Percentiles rank a stretch among this genome's conserved stretches.
These are phyloP conservation scores for Protonibea diacanthus DNA, from an alignment of 2,797 vertebrate species.

Conservation along the genomic window DNA sequence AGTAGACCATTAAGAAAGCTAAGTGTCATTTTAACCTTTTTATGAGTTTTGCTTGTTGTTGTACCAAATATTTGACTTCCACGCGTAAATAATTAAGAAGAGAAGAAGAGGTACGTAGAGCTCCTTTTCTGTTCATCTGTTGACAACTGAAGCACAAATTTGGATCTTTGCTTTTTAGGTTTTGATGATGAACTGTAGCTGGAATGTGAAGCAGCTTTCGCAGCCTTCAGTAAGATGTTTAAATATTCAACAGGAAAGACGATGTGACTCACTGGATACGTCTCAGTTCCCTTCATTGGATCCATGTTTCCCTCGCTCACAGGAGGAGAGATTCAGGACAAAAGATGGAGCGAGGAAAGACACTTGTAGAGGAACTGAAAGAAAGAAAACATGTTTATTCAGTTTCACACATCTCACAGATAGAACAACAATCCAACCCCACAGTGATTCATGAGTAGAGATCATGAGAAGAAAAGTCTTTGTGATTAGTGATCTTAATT, in stretches of 20 bases:
- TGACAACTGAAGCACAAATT: conserved; percentile 67
- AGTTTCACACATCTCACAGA: too few species aligned
- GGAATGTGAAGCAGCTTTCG: conserved; percentile 23
- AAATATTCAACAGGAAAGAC: conserved; percentile 12
- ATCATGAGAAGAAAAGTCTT: too few species aligned
- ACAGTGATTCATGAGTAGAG: too few species aligned
- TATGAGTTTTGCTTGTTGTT: conserved; percentile 54
- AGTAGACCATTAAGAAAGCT: conserved; percentile 50
- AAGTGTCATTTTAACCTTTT: conserved; percentile 59
- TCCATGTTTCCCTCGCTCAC: neutral
- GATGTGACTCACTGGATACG: neutral
- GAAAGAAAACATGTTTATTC: too few species aligned
- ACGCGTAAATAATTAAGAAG: conserved; percentile 22
- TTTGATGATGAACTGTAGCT: conserved; percentile 32
- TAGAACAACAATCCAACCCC: too few species aligned
- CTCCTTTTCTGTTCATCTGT: conserved; percentile 27
- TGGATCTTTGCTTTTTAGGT: conserved; percentile 33
- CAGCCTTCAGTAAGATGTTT: conserved; percentile 22
- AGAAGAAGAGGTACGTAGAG: conserved; percentile 49
- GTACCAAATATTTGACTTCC: conserved; percentile 74
- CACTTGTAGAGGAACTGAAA: neutral
- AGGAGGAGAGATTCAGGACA: neutral
- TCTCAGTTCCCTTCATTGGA: conserved; percentile 1
- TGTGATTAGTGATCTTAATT: too few species aligned
- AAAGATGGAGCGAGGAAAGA: neutral